Percentiles rank a stretch among this genome's conserved stretches.
Evolutionary conservation across 2,797 vertebrate species (phyloP).

Genomic region (Urophycis tenuis): DNA sequence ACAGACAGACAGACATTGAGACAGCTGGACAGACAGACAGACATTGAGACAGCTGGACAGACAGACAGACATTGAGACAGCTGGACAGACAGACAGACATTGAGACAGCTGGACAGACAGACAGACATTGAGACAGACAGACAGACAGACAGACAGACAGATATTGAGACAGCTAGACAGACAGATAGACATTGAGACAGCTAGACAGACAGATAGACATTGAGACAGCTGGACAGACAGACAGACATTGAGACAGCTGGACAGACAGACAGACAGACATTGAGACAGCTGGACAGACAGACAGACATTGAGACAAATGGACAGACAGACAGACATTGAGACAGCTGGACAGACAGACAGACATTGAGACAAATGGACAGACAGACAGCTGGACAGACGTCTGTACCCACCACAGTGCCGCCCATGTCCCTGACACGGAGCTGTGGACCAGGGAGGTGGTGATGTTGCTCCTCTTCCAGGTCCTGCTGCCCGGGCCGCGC

Average conservation of each 20-base stretch:
- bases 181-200: neutral
- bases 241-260: neutral
- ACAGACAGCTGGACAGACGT: neutral
- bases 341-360: neutral
- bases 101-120: neutral
- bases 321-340: neutral
- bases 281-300: neutral
- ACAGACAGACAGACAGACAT: neutral
- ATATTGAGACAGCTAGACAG: no score
- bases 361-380: neutral
- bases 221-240: constrained; percentile 6
- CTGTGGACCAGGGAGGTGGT: constrained; percentile 72
- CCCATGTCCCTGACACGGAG: constrained; percentile 54
- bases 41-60: neutral
- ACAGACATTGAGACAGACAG: neutral
- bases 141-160: neutral
- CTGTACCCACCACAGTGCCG: constrained; percentile 50
- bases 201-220: neutral
- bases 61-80: neutral
- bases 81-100: neutral
- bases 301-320: neutral
- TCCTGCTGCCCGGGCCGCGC: constrained; percentile 31
- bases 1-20: neutral
- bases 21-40: neutral
- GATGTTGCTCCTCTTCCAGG: constrained; percentile 74